These are phyloP conservation scores for Phortica variegata DNA, from an alignment of 1,140 invertebrate species.

Conservation along the genomic window DNA sequence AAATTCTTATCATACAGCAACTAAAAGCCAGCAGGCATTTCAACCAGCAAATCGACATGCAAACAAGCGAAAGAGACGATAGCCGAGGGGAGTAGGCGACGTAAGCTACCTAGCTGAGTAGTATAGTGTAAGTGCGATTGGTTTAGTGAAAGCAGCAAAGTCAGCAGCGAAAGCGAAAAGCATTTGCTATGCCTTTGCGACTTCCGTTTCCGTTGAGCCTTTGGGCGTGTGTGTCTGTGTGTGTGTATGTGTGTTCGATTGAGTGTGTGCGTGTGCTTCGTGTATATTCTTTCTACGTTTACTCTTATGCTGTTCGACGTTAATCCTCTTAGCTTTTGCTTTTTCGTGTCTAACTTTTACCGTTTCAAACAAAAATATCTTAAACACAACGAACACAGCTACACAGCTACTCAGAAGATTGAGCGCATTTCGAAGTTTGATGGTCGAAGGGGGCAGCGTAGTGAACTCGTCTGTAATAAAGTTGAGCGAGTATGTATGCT, in stretches of 20 bases:
- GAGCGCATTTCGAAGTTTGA: too few species aligned
- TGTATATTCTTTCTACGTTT: too few species aligned
- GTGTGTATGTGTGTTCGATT: conserved; percentile 1
- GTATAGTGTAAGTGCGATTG: too few species aligned
- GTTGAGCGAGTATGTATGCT: conserved; percentile 9
- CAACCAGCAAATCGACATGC: too few species aligned
- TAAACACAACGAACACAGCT: conserved; percentile 19
- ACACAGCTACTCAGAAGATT: not conserved
- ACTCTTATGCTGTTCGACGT: too few species aligned
- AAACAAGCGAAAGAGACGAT: too few species aligned
- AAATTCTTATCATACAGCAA: conserved; percentile 36
- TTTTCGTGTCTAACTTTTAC: conserved; percentile 47
- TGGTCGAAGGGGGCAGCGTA: too few species aligned
- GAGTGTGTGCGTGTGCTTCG: too few species aligned
- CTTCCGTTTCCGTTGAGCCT: conserved; percentile 15
- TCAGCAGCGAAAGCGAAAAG: too few species aligned
- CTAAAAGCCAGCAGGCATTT: too few species aligned
- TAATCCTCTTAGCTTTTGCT: conserved; percentile 44
- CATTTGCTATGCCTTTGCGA: conserved; percentile 11
- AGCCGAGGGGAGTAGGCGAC: not conserved
- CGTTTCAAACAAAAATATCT: conserved; percentile 38
- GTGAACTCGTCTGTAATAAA: too few species aligned
- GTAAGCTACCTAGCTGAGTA: conserved; percentile 19
- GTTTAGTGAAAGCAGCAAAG: too few species aligned
- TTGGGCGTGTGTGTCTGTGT: not conserved